These are phyloP conservation scores for Caerostris extrusa DNA, from an alignment of 1,140 invertebrate species.

Conservation along the genomic window DNA sequence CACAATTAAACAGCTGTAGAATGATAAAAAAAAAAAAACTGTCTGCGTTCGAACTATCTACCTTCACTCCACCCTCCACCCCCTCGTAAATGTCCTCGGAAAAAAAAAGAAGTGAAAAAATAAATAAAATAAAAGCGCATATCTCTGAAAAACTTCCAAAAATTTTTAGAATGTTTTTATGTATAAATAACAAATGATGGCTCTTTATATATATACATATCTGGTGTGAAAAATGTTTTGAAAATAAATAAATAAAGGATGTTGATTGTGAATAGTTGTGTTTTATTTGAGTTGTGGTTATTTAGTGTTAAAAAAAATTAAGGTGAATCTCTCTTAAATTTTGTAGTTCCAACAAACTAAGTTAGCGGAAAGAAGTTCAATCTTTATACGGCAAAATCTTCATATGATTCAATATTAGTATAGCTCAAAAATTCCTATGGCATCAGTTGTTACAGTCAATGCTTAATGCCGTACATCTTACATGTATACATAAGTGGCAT, in stretches of 20 bases:
- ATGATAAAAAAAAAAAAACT: neutral
- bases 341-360: too few species aligned
- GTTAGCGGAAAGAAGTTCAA: too few species aligned
- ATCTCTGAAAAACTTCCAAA: constrained; percentile 35
- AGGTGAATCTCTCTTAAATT: too few species aligned
- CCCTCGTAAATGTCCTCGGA: neutral
- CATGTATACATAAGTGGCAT: too few species aligned
- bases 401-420: too few species aligned
- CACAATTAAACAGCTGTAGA: neutral
- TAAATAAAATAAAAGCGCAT: neutral
- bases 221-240: constrained; percentile 58
- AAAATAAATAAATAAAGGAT: constrained; percentile 32
- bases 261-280: constrained; percentile 23
- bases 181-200: constrained; percentile 29
- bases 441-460: too few species aligned
- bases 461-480: too few species aligned
- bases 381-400: too few species aligned
- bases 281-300: neutral
- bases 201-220: constrained; percentile 67
- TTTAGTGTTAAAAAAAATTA: too few species aligned
- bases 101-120: neutral
- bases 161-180: constrained; percentile 67
- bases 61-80: neutral
- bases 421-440: too few species aligned
- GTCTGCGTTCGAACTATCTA: neutral